Percentiles rank a stretch among this genome's conserved stretches.
These are phyloP conservation scores for Rhinoderma darwinii DNA, from an alignment of 2,113 vertebrate genomes.

Conservation along the genomic window DNA sequence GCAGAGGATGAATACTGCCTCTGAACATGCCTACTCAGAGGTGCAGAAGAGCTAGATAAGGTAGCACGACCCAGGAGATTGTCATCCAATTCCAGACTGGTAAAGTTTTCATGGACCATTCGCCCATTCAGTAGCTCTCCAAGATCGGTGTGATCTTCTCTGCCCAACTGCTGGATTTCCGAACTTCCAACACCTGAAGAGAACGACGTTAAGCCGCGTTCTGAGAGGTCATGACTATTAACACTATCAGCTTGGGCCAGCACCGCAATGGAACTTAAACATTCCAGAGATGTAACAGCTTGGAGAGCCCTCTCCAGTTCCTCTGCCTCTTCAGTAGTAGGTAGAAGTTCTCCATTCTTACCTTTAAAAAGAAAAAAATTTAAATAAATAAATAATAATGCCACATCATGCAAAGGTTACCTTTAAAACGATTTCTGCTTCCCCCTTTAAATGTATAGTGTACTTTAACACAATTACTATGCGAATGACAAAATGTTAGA, in stretches of 20 bases:
- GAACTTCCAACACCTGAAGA: conserved; percentile 81
- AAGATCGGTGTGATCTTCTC: conserved; percentile 80
- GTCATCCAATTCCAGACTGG: conserved; percentile 92
- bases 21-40: conserved; percentile 83
- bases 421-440: background rate
- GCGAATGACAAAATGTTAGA: too few species aligned
- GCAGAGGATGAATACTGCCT: conserved; percentile 79
- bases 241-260: conserved; percentile 87
- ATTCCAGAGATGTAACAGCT: conserved; percentile 95
- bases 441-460: background rate
- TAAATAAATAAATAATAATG: background rate
- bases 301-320: conserved; percentile 95
- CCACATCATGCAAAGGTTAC: background rate
- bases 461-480: too few species aligned
- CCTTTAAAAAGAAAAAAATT: conserved; percentile 71
- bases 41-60: conserved; percentile 79
- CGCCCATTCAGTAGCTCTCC: conserved; percentile 93
- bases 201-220: conserved; percentile 88
- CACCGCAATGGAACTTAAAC: conserved; percentile 95
- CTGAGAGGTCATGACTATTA: conserved; percentile 80
- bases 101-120: conserved; percentile 89
- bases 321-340: conserved; percentile 97
- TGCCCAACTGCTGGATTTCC: conserved; percentile 82
- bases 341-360: conserved; percentile 96
- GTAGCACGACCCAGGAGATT: conserved; percentile 89